Base-by-base conservation (phyloP, 1,140 invertebrate species). In the Thalassaphorura encarpata region DNA sequence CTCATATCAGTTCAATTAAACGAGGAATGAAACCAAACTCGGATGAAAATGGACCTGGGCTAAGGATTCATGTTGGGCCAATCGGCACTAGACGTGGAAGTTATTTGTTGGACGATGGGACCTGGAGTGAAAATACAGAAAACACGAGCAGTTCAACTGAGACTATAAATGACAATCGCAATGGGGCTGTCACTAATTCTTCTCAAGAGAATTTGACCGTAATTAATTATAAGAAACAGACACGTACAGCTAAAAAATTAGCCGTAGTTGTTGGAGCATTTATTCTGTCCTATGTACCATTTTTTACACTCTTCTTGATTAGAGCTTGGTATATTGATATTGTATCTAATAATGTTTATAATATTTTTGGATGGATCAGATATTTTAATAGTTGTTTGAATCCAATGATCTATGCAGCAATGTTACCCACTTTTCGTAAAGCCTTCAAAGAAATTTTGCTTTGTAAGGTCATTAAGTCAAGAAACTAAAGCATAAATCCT, bases 251-350 rank as follows among this genome's bases (percentile, higher is more conserved):
- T 5, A 51, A 39, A 29, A 33, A 24, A 8, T 24, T 51, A 29
- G 28, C 31, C 4, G 18, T 51, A 3, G 48, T 51, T 5, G 48
- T 51, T 24, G 48, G 48, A 18, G 31, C 48, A 33, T 51, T 51
- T 19, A 18, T 51, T 5, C 6, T 51, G 11, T 51, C 21, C 28
- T 51, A 51, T 24, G 23, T 33, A 8, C 48, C 48, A 24, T 51
- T 51, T 39, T 51, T 51, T 29, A 51, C 48, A 6, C 26, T 51
- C 16, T 51, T 51, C 33, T 19, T 51, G 4, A 51, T 51, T 23
- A n/a, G 33, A 39, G 28, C 21, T 24, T 24, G 28, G 21, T 4
- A 36, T n/a, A 26, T 3, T 33, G 31, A 24, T 6, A 23, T 29
- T 16, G 21, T 51, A 5, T 51, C 48, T 33, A n/a, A 6, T 13